Percentiles rank a stretch among this genome's conserved stretches.
Conservation (phyloP, 2,113 vertebrate genomes). For the Pelecanus crispus region DNA sequence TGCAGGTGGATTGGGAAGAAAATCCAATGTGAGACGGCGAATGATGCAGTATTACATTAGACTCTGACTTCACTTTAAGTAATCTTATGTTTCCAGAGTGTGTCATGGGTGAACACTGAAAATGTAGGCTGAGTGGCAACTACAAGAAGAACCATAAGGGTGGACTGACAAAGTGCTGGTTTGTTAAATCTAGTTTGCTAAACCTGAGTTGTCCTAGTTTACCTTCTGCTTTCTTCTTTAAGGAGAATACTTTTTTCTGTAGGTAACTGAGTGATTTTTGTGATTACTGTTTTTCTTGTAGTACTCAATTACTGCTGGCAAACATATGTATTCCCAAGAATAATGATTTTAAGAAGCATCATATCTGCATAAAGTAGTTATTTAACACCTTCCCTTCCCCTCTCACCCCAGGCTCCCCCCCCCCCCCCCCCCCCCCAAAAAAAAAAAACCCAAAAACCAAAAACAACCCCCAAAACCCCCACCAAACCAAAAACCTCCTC, state of each 20-base stretch:
- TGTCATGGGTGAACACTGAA: not conserved
- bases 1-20: not conserved
- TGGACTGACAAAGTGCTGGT: not conserved
- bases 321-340: not conserved
- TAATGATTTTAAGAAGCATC: not conserved
- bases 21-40: not conserved
- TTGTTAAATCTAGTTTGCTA: not conserved
- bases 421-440: fast-evolving
- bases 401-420: not conserved
- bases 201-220: not conserved
- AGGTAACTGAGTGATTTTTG: not conserved
- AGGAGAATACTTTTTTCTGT: not conserved
- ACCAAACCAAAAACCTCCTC: not conserved
- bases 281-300: not conserved
- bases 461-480: too few relatives aligned
- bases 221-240: not conserved
- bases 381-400: not conserved
- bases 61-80: not conserved
- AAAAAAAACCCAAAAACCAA: too few relatives aligned
- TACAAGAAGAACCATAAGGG: not conserved
- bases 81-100: not conserved
- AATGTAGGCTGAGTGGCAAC: not conserved
- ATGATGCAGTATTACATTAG: not conserved
- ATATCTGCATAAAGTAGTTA: not conserved
- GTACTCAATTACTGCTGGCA: not conserved